Conservation (phyloP, 2,888 invertebrate genomes). For the Odontothrips loti region DNA sequence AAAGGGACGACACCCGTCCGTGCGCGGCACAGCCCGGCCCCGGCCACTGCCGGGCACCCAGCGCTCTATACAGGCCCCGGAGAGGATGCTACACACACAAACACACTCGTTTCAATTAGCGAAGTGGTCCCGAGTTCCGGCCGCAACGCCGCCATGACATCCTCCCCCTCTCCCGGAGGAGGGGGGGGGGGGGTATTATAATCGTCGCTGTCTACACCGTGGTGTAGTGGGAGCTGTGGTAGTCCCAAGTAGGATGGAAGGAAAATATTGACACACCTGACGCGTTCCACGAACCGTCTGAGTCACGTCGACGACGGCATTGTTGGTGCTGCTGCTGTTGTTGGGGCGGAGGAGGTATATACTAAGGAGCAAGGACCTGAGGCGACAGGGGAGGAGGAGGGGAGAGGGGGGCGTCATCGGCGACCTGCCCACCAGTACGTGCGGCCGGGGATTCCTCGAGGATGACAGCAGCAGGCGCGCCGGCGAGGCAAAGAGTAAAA, state of each 20-base stretch:
- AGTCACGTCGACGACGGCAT: background rate
- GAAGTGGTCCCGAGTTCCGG: background rate
- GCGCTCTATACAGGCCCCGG: no score
- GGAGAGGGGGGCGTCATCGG: background rate
- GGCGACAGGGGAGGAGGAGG: background rate
- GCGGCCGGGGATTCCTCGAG: background rate
- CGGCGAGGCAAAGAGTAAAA: background rate
- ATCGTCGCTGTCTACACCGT: background rate
- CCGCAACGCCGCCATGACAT: background rate
- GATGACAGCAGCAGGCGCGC: background rate
- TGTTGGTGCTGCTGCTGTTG: no score
- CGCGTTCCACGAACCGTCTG: background rate
- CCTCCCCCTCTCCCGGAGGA: background rate
- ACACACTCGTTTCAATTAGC: background rate
- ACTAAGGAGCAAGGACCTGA: no score
- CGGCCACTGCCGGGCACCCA: no score
- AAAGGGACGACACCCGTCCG: no score
- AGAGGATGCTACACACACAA: background rate
- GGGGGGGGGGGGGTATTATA: background rate
- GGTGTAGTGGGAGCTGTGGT: background rate
- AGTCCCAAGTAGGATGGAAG: constrained; percentile 3
- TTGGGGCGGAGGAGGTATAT: no score
- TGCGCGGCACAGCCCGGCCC: no score
- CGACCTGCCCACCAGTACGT: background rate
- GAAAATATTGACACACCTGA: constrained; percentile 23